A percentile compares a stretch with the other conserved stretches of the same genome.
These are phyloP conservation scores for Sphyrna mokarran DNA, from an alignment of 2,113 vertebrate genomes.

Conservation along the genomic window DNA sequence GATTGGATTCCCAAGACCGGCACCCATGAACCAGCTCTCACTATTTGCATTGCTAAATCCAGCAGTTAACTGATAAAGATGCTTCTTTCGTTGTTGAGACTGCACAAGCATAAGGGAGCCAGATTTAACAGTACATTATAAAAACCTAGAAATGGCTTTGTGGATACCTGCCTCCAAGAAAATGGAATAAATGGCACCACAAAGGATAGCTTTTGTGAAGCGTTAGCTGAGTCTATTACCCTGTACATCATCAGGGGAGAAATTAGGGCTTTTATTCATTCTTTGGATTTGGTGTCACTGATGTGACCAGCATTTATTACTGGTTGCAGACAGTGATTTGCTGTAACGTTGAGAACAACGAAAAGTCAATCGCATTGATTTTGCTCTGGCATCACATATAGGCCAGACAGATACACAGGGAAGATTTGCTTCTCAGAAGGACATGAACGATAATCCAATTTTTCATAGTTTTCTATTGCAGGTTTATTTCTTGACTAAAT, in stretches of 20 bases:
- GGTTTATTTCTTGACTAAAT: too few relatives aligned
- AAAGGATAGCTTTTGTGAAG: neutral
- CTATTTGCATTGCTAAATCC: neutral
- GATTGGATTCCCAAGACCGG: neutral
- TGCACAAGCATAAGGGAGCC: neutral
- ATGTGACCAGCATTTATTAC: too few relatives aligned
- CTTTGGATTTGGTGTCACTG: too few relatives aligned
- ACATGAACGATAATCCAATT: too few relatives aligned
- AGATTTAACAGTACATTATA: neutral
- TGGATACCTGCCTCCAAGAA: neutral
- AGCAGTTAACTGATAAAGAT: neutral
- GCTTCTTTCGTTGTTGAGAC: neutral
- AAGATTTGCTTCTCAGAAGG: too few relatives aligned
- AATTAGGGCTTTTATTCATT: neutral
- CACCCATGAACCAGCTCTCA: neutral
- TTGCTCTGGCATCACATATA: too few relatives aligned
- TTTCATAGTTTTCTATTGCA: too few relatives aligned
- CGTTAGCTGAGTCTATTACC: neutral
- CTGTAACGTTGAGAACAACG: too few relatives aligned
- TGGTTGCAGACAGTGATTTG: too few relatives aligned
- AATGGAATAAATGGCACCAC: neutral
- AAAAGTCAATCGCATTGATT: too few relatives aligned
- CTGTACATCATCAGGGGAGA: neutral
- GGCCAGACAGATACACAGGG: too few relatives aligned
- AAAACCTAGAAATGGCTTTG: neutral